Evolutionary conservation across 1,140 invertebrate species (phyloP), one percentile per base, ranked within the genome.

Genomic region (Stegodyphus dumicola): DNA sequence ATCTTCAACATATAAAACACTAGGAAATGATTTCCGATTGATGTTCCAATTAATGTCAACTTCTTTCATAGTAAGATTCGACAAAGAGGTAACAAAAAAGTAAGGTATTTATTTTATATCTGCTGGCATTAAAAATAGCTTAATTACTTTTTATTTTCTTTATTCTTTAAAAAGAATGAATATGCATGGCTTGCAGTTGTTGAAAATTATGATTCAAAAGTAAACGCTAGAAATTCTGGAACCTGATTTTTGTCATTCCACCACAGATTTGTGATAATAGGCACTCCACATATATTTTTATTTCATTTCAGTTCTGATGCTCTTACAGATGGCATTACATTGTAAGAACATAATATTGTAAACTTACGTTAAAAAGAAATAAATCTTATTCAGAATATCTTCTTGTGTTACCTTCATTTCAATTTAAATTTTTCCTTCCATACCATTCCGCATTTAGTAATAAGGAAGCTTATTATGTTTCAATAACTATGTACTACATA

Each of bases 231-330:
- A 64, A 18, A 64, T 10, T 11, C n/a, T 17, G 15, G 11, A 56
- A 71, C 51, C 33, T 73, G 71, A 73, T 70, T 81, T 71, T 77
- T 52, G 67, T 81, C 78, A 81, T 81, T 81, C 78, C 78, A 81
- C 53, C 73, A 53, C 78, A 81, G 78, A 17, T 81, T 67, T 81
- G 78, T 73, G 70, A 81, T 81, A 81, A 73, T 67, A 56, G 51
- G 49, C 77, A 69, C 51, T 67, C 53, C 77, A 54, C 65, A 56
- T 33, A 33, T 54, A n/a, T 81, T 64, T 78, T 81, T 18, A 60
- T 71, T 73, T 73, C 60, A 67, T 67, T 67, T 9, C 65, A 60
- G 0, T 60, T 60, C 56, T 10, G 15, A 9, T 70, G 69, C 53
- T 70, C 53, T 49, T 51, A 51, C 54, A 15, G 65, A 79, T 67